phyloP scores from a whole-genome alignment of 1,140 invertebrate species.

The Nixonia krombeini region DNA sequence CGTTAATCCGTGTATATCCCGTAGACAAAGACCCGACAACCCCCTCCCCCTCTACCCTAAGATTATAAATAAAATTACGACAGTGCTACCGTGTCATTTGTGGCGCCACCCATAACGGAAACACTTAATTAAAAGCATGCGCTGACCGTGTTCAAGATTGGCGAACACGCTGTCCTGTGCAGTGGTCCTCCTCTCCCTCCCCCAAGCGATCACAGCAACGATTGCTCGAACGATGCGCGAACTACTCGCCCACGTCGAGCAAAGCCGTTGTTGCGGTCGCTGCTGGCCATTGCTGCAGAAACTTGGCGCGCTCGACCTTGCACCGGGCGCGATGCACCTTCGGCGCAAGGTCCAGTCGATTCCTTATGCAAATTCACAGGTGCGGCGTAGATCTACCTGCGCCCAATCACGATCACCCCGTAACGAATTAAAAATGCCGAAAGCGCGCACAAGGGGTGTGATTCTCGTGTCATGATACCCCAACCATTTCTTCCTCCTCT shows the following conservation, averaged over 20 bases:
- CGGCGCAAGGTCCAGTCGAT: conserved; percentile 30
- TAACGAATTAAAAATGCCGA: conserved; percentile 38
- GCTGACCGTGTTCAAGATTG: conserved; percentile 35
- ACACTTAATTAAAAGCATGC: conserved; percentile 53
- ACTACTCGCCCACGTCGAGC: conserved; percentile 38
- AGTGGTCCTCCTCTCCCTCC: background rate
- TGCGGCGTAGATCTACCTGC: conserved; percentile 47
- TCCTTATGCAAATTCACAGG: conserved; percentile 62
- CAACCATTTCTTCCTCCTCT: conserved; percentile 16
- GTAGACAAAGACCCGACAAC: no score
- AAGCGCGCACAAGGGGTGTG: conserved; percentile 34
- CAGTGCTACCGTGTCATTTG: conserved; percentile 2
- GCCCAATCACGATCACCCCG: conserved; percentile 48
- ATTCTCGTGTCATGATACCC: background rate
- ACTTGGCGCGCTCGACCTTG: conserved; percentile 36
- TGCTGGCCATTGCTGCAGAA: conserved; percentile 9
- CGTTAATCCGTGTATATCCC: no score
- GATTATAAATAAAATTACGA: background rate
- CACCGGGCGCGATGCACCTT: conserved; percentile 29
- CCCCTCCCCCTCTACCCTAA: no score
- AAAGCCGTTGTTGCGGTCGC: conserved; percentile 9
- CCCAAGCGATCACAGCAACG: background rate
- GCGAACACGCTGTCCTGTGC: conserved; percentile 41
- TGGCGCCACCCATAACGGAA: conserved; percentile 50
- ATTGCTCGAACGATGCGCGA: conserved; percentile 23